Conservation (phyloP, 2,888 invertebrate species). For the Caenorhabditis sulstoni region DNA sequence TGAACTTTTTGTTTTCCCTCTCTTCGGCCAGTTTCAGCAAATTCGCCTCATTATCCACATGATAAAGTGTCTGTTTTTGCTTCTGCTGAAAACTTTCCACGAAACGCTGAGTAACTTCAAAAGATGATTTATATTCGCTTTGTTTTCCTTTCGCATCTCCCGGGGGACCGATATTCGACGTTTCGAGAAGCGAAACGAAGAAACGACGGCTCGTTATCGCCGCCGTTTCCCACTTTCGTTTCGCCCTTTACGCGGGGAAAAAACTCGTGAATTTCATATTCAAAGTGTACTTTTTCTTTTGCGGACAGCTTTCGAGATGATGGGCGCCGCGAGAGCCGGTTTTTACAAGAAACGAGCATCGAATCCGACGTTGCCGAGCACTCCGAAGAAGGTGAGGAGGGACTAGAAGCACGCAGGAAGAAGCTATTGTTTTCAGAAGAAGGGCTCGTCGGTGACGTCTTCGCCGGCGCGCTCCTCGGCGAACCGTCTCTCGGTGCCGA, state of each 20-base stretch:
- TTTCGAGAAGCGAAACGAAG: background rate
- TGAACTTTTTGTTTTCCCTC: conserved; percentile 14
- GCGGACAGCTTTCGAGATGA: conserved; percentile 64
- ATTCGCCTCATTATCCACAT: conserved; percentile 28
- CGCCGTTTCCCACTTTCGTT: conserved; percentile 32
- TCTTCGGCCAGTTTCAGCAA: background rate
- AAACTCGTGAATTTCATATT: conserved; percentile 24
- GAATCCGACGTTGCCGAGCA: conserved; percentile 28
- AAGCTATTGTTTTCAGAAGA: background rate
- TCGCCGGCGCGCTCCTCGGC: conserved; percentile 26
- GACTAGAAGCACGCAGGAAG: no score
- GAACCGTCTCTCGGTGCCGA: conserved; percentile 62
- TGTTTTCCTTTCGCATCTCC: conserved; percentile 35
- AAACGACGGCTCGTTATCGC: conserved; percentile 41
- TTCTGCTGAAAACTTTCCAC: conserved; percentile 1
- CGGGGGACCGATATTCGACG: conserved; percentile 7
- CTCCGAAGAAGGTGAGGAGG: conserved; percentile 41
- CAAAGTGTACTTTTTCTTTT: background rate
- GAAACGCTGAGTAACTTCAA: conserved; percentile 18
- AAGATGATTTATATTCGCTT: conserved; percentile 50
- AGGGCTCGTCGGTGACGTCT: conserved; percentile 25
- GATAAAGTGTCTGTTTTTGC: conserved; percentile 35
- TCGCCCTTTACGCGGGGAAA: conserved; percentile 7
- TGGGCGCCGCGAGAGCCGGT: conserved; percentile 66
- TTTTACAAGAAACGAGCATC: conserved; percentile 65